Evolutionary conservation across 92 coral and sea anemone species (phyloP), one percentile per base, ranked within the genome.

Genomic region (Montipora capitata): DNA sequence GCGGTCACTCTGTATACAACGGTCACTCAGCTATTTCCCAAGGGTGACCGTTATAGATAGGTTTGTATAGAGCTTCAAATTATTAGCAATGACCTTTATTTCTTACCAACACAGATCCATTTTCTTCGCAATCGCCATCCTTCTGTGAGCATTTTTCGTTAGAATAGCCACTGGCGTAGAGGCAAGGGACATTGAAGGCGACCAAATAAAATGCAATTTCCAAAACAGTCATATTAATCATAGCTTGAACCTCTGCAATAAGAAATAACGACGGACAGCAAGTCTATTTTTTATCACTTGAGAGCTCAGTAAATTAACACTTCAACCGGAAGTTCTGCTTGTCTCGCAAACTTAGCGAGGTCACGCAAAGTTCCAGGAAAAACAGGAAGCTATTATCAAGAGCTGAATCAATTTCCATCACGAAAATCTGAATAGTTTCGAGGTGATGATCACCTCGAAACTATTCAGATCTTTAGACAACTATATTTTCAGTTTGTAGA

Each of bases 111-210:
- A n/a, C 18, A 0, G 70, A 65, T n/a, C 70, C 70, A 12, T 18
- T 65, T 65, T 65, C 39, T 65, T 35, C 70, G 18, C 41, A 65
- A 17, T 65, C 70, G 10, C 70, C 39, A 65, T 65, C 18, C 70
- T 65, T 13, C 70, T 65, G 70, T 65, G 18, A 17, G 70, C 16
- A 65, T 65, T 12, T 11, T 65, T 65, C 70, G 70, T 38, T 10
- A 38, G 70, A 18, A 65, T 65, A 15, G 70, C 70, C 70, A 35
- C 70, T 65, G 70, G 70, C 70, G 70, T 65, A 0, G 70, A 65
- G 70, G 70, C 70, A 65, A 65, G 39, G 70, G 70, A 65, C 70
- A 65, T 65, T 65, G 18, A 17, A 65, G 2, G 70, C 70, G 70
- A n/a, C 70, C 70, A 65, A 18, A 65, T 65, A n/a, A 0, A 65